Evolutionary conservation across 2,797 vertebrate genomes (phyloP).

Genomic region (Cyprinella venusta): DNA sequence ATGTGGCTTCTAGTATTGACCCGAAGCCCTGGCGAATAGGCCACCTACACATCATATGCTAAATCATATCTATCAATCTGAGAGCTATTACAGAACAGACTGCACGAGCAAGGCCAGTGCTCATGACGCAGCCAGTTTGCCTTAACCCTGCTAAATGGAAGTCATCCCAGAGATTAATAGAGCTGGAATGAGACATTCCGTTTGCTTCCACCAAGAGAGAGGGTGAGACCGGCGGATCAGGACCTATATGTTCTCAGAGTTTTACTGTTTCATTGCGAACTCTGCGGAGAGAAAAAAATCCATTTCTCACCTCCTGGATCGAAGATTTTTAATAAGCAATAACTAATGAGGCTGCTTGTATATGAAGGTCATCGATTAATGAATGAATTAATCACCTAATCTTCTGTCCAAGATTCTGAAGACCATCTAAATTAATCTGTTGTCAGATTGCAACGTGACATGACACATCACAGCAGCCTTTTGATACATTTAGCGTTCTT

Average conservation of each 20-base stretch:
- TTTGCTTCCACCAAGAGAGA: slow-evolving; percentile 47
- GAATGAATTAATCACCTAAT: slow-evolving; percentile 17
- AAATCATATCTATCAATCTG: slow-evolving; percentile 66
- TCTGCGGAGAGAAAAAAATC: neutral
- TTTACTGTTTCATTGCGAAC: slow-evolving; percentile 6
- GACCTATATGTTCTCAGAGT: slow-evolving; percentile 23
- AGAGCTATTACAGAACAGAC: slow-evolving; percentile 60
- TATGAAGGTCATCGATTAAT: slow-evolving; percentile 29
- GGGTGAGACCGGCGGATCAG: neutral
- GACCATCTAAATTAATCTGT: slow-evolving; percentile 11
- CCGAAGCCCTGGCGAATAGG: slow-evolving; percentile 48
- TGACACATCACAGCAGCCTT: neutral
- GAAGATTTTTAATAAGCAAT: slow-evolving; percentile 30
- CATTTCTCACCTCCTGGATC: slow-evolving; percentile 8
- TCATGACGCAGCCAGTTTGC: slow-evolving; percentile 60
- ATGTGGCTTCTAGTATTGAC: slow-evolving; percentile 41
- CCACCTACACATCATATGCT: slow-evolving; percentile 67
- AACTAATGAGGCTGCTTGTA: slow-evolving; percentile 19
- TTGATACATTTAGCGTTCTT: neutral
- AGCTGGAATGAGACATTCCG: slow-evolving; percentile 42
- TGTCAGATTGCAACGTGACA: neutral
- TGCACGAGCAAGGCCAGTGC: slow-evolving; percentile 49
- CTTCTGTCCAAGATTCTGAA: slow-evolving; percentile 1
- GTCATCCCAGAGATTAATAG: slow-evolving; percentile 49
- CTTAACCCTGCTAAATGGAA: slow-evolving; percentile 50